These are phyloP conservation scores for Lateolabrax maculatus DNA, from an alignment of 2,797 vertebrate genomes.

Conservation along the genomic window DNA sequence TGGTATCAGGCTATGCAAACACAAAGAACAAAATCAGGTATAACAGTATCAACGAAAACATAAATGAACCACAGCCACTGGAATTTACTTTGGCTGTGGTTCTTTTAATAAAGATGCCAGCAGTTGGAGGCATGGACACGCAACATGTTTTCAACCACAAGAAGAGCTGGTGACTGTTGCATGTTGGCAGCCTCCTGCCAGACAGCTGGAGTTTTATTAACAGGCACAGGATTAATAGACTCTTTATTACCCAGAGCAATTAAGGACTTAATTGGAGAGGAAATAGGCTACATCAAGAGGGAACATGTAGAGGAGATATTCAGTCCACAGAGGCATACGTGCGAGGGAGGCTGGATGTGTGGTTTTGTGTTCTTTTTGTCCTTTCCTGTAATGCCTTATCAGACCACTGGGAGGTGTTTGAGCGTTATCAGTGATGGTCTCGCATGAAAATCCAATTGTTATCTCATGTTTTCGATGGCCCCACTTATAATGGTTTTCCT, in stretches of 20 bases:
- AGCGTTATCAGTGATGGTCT: slow-evolving; percentile 32
- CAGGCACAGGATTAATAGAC: slow-evolving; percentile 76
- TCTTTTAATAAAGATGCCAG: slow-evolving; percentile 34
- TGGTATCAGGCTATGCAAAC: slow-evolving; percentile 16
- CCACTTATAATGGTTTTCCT: slow-evolving; percentile 11
- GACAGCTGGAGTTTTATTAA: slow-evolving; percentile 77
- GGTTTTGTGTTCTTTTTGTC: slow-evolving; percentile 2
- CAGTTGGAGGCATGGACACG: slow-evolving; percentile 9
- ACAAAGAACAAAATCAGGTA: neutral
- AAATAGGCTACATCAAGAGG: slow-evolving; percentile 63
- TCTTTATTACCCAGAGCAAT: slow-evolving; percentile 78
- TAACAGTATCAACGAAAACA: slow-evolving; percentile 10
- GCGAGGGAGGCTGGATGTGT: neutral
- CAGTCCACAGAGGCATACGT: slow-evolving; percentile 25
- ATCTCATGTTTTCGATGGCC: neutral
- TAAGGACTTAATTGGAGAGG: slow-evolving; percentile 76
- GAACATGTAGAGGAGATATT: slow-evolving; percentile 38
- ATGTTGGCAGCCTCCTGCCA: slow-evolving; percentile 63
- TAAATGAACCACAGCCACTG: slow-evolving; percentile 8
- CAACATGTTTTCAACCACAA: slow-evolving; percentile 39
- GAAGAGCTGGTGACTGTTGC: slow-evolving; percentile 43
- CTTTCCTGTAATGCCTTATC: slow-evolving; percentile 39
- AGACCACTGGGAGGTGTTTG: slow-evolving; percentile 60
- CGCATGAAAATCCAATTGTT: neutral
- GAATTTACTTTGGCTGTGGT: slow-evolving; percentile 11